Evolutionary conservation across 1,140 invertebrate species (phyloP).

Genomic region (Drosophila parabipectinata): DNA sequence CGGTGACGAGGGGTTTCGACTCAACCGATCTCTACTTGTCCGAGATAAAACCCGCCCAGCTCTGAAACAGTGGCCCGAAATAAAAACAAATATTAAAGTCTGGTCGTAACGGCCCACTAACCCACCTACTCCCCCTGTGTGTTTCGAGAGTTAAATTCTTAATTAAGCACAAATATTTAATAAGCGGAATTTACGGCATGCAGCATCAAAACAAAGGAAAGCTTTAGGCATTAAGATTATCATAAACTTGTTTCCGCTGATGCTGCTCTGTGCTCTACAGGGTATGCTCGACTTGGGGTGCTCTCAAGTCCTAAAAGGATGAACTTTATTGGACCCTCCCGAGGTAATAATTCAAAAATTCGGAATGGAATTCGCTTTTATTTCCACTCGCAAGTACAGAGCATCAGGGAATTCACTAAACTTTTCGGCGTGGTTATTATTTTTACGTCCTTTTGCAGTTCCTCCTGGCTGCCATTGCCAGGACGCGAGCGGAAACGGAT

Average conservation of each 20-base stretch:
- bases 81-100: constrained; percentile 6
- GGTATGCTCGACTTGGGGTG: not conserved
- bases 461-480: constrained; percentile 34
- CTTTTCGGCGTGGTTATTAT: constrained; percentile 1
- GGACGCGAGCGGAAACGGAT: constrained; percentile 66
- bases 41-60: not conserved
- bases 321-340: not conserved
- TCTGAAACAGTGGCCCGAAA: not conserved
- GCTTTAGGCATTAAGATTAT: constrained; percentile 69
- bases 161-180: constrained; percentile 73
- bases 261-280: constrained; percentile 1
- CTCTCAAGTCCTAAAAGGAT: too few species aligned
- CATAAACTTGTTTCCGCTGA: constrained; percentile 63
- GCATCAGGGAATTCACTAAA: not conserved
- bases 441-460: constrained; percentile 14
- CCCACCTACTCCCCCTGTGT: constrained; percentile 2
- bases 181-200: constrained; percentile 58
- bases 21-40: not conserved
- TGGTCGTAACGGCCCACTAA: not conserved
- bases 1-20: not conserved
- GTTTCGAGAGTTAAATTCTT: constrained; percentile 60
- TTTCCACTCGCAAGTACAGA: not conserved
- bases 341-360: not conserved
- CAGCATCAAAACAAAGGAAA: constrained; percentile 59
- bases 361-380: not conserved